A percentile compares a stretch with the other conserved stretches of the same genome.
Conservation (phyloP, 2,888 invertebrate species). For the Alloscopus bannaensis region DNA sequence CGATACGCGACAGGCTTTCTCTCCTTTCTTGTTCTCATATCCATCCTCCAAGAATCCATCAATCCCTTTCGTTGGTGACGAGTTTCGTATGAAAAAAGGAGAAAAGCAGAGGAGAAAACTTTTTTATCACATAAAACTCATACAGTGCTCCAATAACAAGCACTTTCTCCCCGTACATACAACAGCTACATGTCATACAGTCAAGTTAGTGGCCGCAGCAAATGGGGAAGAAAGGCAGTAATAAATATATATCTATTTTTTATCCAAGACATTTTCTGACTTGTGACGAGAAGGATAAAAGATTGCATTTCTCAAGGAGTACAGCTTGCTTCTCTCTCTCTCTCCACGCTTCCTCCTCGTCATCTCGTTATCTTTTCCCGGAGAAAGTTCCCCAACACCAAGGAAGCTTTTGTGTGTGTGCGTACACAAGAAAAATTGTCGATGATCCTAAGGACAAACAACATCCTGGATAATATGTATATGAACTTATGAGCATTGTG, state of each 20-base stretch:
- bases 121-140: too few relatives aligned
- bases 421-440: conserved; percentile 3
- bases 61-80: not conserved
- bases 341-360: not conserved
- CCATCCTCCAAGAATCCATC: not conserved
- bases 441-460: conserved; percentile 23
- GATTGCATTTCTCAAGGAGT: conserved; percentile 1
- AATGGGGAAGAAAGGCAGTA: too few relatives aligned
- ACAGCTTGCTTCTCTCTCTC: not conserved
- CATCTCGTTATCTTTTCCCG: conserved; percentile 2
- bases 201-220: too few relatives aligned
- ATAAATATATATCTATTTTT: too few relatives aligned
- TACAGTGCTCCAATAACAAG: too few relatives aligned
- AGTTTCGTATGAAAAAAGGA: not conserved
- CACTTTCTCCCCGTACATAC: too few relatives aligned
- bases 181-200: too few relatives aligned
- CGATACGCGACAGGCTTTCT: too few relatives aligned
- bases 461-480: not conserved
- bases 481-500: too few relatives aligned
- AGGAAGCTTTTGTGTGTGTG: not conserved
- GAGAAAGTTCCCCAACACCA: too few relatives aligned
- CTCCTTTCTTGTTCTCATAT: not conserved
- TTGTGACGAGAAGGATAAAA: conserved; percentile 15
- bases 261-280: conserved; percentile 19
- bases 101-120: not conserved